Conservation (phyloP, 2,113 vertebrate species). For the Lasiurus cinereus region DNA sequence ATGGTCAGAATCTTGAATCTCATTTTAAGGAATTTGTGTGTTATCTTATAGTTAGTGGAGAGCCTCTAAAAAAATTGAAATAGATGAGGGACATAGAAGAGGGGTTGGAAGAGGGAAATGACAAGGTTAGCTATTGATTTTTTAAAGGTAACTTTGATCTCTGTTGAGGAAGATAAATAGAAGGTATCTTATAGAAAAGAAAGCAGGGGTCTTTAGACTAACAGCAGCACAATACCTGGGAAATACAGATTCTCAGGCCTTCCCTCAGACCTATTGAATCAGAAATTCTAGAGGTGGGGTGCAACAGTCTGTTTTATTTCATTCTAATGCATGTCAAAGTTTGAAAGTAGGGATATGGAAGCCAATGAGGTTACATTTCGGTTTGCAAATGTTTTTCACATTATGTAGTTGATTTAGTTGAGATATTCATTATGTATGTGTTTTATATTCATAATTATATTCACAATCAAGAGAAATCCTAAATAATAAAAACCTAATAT, state of each 20-base stretch:
- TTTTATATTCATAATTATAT: conserved; percentile 41
- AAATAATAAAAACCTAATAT: neutral
- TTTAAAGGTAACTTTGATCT: neutral
- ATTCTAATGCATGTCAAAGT: neutral
- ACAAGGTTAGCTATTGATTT: conserved; percentile 28
- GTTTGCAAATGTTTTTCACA: conserved; percentile 22
- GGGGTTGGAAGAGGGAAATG: neutral
- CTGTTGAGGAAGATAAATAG: neutral
- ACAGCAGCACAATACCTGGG: neutral
- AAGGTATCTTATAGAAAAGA: neutral
- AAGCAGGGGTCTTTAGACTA: neutral
- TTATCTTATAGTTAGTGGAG: conserved; percentile 30
- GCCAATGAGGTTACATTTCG: neutral
- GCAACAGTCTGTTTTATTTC: neutral
- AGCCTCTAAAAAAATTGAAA: conserved; percentile 24
- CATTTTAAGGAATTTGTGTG: conserved; percentile 38
- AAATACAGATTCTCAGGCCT: neutral
- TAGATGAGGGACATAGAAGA: neutral
- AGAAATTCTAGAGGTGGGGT: neutral
- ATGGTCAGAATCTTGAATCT: neutral
- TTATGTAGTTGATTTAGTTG: too few relatives aligned
- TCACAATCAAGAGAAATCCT: neutral
- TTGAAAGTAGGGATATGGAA: neutral
- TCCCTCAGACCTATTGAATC: neutral
- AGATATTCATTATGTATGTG: conserved; percentile 22